phyloP scores from a whole-genome alignment of 2,797 vertebrate genomes.

The Crax fasciolata region DNA sequence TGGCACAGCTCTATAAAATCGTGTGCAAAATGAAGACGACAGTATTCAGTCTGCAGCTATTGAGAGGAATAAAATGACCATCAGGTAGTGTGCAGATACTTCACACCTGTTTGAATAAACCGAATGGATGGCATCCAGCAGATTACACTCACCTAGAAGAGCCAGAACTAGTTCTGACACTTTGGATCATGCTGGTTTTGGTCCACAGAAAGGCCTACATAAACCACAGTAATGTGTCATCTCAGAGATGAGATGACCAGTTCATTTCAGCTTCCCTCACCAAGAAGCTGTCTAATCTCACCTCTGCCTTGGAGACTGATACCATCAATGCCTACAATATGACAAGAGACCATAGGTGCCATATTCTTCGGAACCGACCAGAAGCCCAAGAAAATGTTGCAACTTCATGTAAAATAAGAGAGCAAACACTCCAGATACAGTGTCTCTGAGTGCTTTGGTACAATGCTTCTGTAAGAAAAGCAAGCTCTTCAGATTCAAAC shows the following conservation, averaged over 20 bases:
- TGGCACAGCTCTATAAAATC: fast-evolving
- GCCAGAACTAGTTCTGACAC: not conserved
- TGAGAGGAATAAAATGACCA: too few relatives aligned
- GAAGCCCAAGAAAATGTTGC: not conserved
- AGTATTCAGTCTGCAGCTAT: not conserved
- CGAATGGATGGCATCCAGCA: not conserved
- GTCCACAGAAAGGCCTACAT: fast-evolving
- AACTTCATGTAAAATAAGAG: not conserved
- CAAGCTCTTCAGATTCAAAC: not conserved
- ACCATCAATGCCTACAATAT: not conserved
- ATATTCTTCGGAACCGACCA: not conserved
- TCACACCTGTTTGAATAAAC: not conserved
- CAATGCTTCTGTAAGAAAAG: not conserved
- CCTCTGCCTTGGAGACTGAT: not conserved
- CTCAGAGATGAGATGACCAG: not conserved
- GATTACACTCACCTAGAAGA: not conserved
- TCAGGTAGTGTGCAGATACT: not conserved
- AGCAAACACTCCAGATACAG: not conserved
- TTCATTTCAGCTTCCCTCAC: not conserved
- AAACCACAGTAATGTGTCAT: not conserved
- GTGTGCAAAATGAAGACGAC: not conserved
- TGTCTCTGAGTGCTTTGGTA: not conserved
- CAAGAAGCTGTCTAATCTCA: not conserved
- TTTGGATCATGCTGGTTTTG: not conserved
- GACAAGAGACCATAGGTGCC: not conserved